phyloP scores from a whole-genome alignment of 2,797 vertebrate genomes.

The Sebastes alutus region DNA sequence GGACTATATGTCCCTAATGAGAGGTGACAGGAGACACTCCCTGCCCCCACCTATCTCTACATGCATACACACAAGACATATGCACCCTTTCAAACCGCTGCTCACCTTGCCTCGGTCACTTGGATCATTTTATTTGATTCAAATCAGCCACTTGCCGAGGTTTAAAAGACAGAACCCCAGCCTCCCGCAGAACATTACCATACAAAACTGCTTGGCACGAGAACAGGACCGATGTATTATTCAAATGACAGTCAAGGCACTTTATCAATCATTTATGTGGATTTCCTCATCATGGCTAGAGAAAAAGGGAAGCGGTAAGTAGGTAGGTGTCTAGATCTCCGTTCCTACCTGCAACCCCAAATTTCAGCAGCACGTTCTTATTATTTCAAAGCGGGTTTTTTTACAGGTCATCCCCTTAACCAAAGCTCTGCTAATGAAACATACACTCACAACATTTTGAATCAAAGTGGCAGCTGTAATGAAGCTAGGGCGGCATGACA shows the following conservation, averaged over 20 bases:
- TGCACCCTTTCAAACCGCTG: constrained; percentile 31
- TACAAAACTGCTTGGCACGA: constrained; percentile 52
- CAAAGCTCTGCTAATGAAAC: constrained; percentile 8
- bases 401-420: constrained; percentile 1
- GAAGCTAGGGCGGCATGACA: constrained; percentile 16
- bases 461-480: constrained; percentile 35
- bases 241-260: constrained; percentile 71
- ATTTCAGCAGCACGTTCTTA: neutral
- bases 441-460: neutral
- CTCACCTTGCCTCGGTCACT: constrained; percentile 46
- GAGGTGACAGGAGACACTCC: constrained; percentile 78
- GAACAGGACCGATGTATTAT: constrained; percentile 70
- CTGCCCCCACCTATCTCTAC: constrained; percentile 60
- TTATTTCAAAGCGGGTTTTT: constrained; percentile 18
- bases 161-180: constrained; percentile 22
- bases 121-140: constrained; percentile 31
- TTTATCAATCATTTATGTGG: constrained; percentile 79
- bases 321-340: constrained; percentile 6
- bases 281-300: constrained; percentile 61
- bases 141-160: constrained; percentile 30
- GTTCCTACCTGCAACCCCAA: neutral
- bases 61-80: constrained; percentile 25
- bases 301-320: constrained; percentile 21
- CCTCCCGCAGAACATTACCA: constrained; percentile 40
- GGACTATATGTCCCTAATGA: constrained; percentile 80